Percentiles rank a stretch among this genome's conserved stretches.
Conservation (phyloP, 35 echinoderm and acorn worm genomes). For the Acanthaster planci region DNA sequence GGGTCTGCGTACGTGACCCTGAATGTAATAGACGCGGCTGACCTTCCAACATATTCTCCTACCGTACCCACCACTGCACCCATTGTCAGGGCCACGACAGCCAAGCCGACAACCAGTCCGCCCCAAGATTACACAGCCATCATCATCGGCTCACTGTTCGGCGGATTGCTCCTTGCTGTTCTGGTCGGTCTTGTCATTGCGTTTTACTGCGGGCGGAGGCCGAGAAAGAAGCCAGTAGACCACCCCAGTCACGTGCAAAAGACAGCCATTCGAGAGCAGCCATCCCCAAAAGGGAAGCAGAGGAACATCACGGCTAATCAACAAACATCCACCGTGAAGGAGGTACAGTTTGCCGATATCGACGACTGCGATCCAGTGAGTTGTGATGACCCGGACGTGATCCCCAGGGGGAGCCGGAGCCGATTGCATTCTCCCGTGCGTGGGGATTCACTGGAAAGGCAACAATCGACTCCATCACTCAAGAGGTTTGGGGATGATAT, state of each 20-base stretch:
- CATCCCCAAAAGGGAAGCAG: background rate
- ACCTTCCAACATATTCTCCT: background rate
- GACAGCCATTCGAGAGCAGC: background rate
- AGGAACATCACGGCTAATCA: too few relatives aligned
- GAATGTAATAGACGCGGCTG: background rate
- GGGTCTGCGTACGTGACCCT: background rate
- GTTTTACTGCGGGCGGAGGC: background rate
- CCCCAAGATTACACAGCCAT: background rate
- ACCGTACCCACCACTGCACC: background rate
- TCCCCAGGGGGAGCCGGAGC: background rate
- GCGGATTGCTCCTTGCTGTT: background rate
- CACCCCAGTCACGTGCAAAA: background rate
- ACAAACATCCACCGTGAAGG: too few relatives aligned
- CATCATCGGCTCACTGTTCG: slow-evolving; percentile 3
- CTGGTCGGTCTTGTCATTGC: background rate
- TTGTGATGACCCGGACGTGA: too few relatives aligned
- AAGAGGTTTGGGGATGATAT: background rate
- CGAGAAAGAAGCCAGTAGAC: background rate
- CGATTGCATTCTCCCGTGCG: background rate
- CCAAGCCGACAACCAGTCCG: too few relatives aligned
- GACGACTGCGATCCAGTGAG: too few relatives aligned
- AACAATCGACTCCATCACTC: background rate
- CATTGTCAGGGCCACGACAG: background rate
- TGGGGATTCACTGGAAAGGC: background rate
- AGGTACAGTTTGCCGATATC: too few relatives aligned